Conservation (phyloP, 1,140 invertebrate species). For the Druon quercuslanigerum region DNA sequence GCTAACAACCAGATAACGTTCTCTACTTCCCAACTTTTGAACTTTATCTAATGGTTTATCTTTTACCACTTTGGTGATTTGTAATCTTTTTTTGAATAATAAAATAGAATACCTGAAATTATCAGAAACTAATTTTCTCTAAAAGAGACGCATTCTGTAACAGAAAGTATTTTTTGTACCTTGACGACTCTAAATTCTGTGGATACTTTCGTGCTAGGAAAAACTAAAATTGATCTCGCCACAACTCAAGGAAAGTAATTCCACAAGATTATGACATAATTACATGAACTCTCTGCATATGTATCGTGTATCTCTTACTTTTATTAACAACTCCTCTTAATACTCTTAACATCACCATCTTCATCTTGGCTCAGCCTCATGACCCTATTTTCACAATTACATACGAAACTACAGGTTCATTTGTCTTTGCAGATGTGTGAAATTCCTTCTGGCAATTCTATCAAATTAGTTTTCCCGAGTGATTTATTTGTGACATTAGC, state of each 20-base stretch:
- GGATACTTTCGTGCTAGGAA: too few species aligned
- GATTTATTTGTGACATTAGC: slow-evolving; percentile 15
- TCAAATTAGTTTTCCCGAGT: neutral
- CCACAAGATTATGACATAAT: neutral
- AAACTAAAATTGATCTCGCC: too few species aligned
- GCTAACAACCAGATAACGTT: neutral
- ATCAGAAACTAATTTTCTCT: too few species aligned
- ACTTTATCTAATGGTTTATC: neutral
- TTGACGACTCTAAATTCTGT: too few species aligned
- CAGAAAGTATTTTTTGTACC: too few species aligned
- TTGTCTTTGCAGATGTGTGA: neutral
- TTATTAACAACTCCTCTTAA: neutral
- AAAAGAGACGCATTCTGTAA: too few species aligned
- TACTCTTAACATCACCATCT: neutral
- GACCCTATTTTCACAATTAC: slow-evolving; percentile 20
- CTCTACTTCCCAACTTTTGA: neutral
- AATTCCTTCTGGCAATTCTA: neutral
- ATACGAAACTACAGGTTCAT: neutral
- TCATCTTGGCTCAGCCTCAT: neutral
- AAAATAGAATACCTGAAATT: too few species aligned
- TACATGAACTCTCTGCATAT: neutral
- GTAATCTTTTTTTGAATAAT: too few species aligned
- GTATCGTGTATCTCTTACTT: neutral
- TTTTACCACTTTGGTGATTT: neutral
- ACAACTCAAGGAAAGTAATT: too few species aligned